These are phyloP conservation scores for Glaucomys volans DNA, from an alignment of 2,113 vertebrate species.

Conservation along the genomic window DNA sequence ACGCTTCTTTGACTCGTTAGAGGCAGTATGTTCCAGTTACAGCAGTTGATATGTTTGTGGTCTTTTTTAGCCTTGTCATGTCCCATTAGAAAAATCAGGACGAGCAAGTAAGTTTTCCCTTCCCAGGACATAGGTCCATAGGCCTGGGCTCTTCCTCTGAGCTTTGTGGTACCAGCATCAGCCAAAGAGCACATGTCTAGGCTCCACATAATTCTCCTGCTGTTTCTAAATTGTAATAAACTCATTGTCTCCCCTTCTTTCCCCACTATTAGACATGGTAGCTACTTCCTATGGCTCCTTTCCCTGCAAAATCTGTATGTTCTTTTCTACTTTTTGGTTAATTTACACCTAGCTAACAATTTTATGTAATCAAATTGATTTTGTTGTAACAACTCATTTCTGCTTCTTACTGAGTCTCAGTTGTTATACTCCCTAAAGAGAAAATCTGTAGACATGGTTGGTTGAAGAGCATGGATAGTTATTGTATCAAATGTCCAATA, in stretches of 20 bases:
- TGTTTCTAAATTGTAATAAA: not conserved
- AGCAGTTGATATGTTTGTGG: not conserved
- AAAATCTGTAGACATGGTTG: not conserved
- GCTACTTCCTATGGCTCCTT: not conserved
- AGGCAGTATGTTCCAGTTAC: not conserved
- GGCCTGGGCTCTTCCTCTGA: not conserved
- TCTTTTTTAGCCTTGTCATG: not conserved
- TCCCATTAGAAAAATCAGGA: not conserved
- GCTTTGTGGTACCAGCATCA: not conserved
- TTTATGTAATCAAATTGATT: not conserved
- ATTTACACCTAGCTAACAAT: not conserved
- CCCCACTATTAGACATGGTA: accelerated
- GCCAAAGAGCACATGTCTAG: accelerated
- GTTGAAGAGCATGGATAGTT: not conserved
- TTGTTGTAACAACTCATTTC: not conserved
- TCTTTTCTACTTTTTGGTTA: not conserved
- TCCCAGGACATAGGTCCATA: not conserved
- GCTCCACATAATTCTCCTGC: accelerated
- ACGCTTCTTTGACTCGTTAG: not conserved
- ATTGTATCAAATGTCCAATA: not conserved
- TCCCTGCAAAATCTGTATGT: not conserved
- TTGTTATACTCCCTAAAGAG: not conserved
- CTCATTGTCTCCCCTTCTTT: not conserved
- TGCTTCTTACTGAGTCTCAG: not conserved
- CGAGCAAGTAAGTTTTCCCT: not conserved